A percentile compares a stretch with the other conserved stretches of the same genome.
Evolutionary conservation across 2,888 invertebrate species (phyloP).

Genomic region (Cyclophora albipunctata): DNA sequence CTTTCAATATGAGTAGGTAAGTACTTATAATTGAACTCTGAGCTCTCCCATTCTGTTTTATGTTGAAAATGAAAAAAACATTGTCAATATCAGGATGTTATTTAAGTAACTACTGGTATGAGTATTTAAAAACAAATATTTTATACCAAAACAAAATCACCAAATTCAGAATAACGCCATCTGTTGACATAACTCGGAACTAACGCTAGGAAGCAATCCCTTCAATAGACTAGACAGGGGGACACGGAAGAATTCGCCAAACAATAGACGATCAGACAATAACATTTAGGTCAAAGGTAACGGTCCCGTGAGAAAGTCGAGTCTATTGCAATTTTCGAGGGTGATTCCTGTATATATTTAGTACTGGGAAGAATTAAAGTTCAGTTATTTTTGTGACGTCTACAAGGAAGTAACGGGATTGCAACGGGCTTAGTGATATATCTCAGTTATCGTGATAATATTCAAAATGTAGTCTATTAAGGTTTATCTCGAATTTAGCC

Average conservation of each 20-base stretch:
- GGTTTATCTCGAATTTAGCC: no score
- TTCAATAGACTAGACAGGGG: constrained; percentile 35
- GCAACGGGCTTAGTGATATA: no score
- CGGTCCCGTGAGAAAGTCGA: constrained; percentile 45
- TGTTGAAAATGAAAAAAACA: no score
- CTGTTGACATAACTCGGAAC: constrained; percentile 35
- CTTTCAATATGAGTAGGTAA: no score
- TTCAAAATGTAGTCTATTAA: no score
- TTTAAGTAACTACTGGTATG: no score
- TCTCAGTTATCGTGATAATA: no score
- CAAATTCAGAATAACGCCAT: constrained; percentile 33
- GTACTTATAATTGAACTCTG: no score
- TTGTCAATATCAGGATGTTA: no score
- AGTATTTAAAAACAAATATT: no score
- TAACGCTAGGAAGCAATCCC: constrained; percentile 27
- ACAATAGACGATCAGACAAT: constrained; percentile 60
- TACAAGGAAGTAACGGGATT: constrained; percentile 57
- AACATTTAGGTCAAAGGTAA: constrained; percentile 50
- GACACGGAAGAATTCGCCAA: constrained; percentile 53
- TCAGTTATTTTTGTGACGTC: constrained; percentile 53
- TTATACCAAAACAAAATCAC: no score
- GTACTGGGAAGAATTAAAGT: constrained; percentile 34
- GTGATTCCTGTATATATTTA: constrained; percentile 60
- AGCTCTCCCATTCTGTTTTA: no score
- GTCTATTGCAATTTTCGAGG: constrained; percentile 36